Evolutionary conservation across 1,140 invertebrate genomes (phyloP), one percentile per base, ranked within the genome.

Genomic region (Ips typographus): DNA sequence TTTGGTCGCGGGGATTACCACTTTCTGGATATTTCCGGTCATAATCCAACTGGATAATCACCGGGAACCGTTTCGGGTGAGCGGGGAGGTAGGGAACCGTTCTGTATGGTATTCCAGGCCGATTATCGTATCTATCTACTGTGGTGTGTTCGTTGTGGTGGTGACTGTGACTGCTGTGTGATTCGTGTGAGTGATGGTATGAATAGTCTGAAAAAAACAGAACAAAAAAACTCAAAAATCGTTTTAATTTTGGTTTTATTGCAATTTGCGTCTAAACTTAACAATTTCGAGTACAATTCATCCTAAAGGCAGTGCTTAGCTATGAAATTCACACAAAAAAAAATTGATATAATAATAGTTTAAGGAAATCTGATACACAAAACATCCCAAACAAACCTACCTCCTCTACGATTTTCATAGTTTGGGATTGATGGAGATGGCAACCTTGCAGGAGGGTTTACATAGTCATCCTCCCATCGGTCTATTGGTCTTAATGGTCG

Each of bases 351-450:
- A 22, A 49, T 22, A 22, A 22, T 22, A 22, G 1, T 7, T 37
- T 55, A 55, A 36, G 52, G n/a, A 55, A 55, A 8, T 40, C 69
- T 42, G n/a, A 68, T 7, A 57, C 74, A 74, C 57, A 77, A 71
- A 37, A 77, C 72, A 61, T 77, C 73, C 72, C 73, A 75, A 47
- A 76, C 71, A 55, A 73, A 68, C 76, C 77, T 77, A 77, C 75
- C 77, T 77, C 77, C 76, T 70, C 74, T 52, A 39, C 71, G 66
- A 63, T 67, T 71, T 60, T 63, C 68, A 39, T 74, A 72, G 22
- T 72, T 59, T 0, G 42, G 60, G 5, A 40, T 49, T 3, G 51
- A 44, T 47, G 22, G 38, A 42, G 57, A 40, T 40, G 4, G 36
- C 40, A 65, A 41, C 36, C 40, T 65, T 22, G 22, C 40, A 6